Base-by-base conservation (phyloP, 2,888 invertebrate species). In the Beris chalybata region DNA sequence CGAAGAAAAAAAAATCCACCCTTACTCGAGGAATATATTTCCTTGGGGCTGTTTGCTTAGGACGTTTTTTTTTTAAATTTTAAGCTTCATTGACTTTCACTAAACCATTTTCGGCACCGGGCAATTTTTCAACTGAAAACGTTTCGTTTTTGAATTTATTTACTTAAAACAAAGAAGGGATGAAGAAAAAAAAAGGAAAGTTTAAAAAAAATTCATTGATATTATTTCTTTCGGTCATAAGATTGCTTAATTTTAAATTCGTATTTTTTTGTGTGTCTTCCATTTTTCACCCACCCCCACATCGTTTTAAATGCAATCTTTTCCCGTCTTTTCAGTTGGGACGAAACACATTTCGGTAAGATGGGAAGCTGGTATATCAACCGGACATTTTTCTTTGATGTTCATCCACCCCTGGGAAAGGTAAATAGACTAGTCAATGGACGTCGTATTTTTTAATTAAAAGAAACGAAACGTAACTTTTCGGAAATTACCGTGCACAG, bases 361-460 rank as follows among this genome's bases (percentile, higher is more conserved):
- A 97, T 97, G 95, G 95, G 93, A 1, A 95, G 95, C 77, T 97
- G 96, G 95, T 97, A 97, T 76, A 96, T 97, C 71, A 97, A 97
- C 75, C 86, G 94, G 72, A 96, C 96, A 66, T 97, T 97, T 80
- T 97, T 97, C 82, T 97, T 97, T 82, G 97, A 97, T 83, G 97
- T 97, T 1, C 97, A 97, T 83, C 97, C 97, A 67, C 97, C 97
- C 22, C 84, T 97, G 61, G 97, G 97, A 74, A 97, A 97, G 86
- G 95, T 95, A 84, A 76, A 72, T 64, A 61, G 9, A 38, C 22
- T 22, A 22, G 22, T 22, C 22, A 22, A 22, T 22, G 7, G 43
- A 13, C 59, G 43, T 45, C 52, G 58, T 66, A 67, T 59, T 64
- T 13, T 61, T 61, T 61, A 52, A 61, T 52, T 61, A 61, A 61